phyloP scores from a whole-genome alignment of 2,888 invertebrate genomes.

The Cephus rjabovi region DNA sequence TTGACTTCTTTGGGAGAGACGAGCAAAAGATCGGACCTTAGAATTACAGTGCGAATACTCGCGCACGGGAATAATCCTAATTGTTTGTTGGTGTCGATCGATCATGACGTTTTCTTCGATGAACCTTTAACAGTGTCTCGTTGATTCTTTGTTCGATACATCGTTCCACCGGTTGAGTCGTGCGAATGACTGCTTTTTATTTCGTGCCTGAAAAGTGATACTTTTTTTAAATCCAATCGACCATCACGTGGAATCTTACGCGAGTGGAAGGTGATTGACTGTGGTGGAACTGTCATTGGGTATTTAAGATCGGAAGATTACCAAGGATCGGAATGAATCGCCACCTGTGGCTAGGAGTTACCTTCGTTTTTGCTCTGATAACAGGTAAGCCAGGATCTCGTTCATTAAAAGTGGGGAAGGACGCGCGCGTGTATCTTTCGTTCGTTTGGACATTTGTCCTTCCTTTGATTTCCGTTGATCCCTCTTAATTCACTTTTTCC shows the following conservation, averaged over 20 bases:
- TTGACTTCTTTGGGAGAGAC: background rate
- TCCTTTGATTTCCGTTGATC: conserved; percentile 25
- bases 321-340: conserved; percentile 41
- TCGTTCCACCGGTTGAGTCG: background rate
- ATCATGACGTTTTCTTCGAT: background rate
- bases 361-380: conserved; percentile 41
- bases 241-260: background rate
- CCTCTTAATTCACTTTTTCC: background rate
- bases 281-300: background rate
- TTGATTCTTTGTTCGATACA: background rate
- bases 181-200: background rate
- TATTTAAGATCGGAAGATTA: background rate
- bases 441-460: background rate
- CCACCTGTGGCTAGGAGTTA: conserved; percentile 51
- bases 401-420: background rate
- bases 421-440: background rate
- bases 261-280: background rate
- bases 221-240: background rate
- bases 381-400: conserved; percentile 43
- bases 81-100: background rate
- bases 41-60: background rate
- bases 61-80: background rate
- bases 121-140: background rate
- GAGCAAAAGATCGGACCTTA: background rate
- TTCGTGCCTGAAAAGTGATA: background rate